Evolutionary conservation across 2,113 vertebrate genomes (phyloP).

Genomic region (Platysternon megacephalum): DNA sequence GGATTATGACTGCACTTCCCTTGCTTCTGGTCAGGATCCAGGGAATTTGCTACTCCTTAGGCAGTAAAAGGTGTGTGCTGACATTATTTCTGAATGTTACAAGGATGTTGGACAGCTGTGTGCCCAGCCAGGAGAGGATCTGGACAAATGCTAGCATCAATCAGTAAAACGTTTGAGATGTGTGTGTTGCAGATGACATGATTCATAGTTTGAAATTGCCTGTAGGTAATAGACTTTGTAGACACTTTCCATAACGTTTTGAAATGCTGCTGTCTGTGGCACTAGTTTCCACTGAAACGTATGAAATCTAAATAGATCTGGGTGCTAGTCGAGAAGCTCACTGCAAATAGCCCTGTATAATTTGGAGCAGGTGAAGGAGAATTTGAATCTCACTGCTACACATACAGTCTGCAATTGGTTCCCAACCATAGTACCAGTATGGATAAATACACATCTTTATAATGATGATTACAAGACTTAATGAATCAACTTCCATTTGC

Average conservation of each 20-base stretch:
- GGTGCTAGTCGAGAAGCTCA: fast-evolving
- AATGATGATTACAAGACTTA: fast-evolving
- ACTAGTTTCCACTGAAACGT: too few species aligned
- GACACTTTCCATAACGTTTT: fast-evolving
- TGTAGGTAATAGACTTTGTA: fast-evolving
- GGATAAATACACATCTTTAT: neutral
- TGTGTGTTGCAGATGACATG: fast-evolving
- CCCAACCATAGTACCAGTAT: fast-evolving
- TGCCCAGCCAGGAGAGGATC: neutral
- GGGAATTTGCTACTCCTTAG: fast-evolving
- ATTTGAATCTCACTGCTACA: fast-evolving
- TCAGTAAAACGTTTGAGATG: fast-evolving
- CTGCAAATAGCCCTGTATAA: neutral
- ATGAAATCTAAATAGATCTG: neutral
- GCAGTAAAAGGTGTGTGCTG: neutral
- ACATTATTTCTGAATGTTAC: neutral
- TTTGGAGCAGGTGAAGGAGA: neutral
- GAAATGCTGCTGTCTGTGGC: fast-evolving
- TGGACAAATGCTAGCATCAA: neutral
- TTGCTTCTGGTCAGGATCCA: fast-evolving
- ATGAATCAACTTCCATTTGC: neutral
- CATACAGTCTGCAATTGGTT: neutral
- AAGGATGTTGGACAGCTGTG: neutral
- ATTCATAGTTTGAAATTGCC: fast-evolving
- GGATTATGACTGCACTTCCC: fast-evolving